Base-by-base conservation (phyloP, 1,140 invertebrate species). In the Wasmannia auropunctata region DNA sequence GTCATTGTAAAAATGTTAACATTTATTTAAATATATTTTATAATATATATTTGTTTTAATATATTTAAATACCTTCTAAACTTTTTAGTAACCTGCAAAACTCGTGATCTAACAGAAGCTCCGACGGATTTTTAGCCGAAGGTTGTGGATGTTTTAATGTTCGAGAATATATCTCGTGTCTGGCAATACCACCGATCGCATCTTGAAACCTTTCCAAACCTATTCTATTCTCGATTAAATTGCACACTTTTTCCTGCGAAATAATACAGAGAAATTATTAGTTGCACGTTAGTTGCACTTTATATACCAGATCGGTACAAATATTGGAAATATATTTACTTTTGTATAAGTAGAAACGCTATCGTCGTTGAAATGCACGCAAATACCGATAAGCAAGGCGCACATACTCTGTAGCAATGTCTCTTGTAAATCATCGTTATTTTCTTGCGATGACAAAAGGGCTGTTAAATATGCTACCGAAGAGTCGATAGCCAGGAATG, bases 101-200 rank as follows among this genome's bases (percentile, higher is more conserved):
- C 94, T 99, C 98, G 94, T 98, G 98, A 94, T 99, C 99, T 72
- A 99, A 96, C 34, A 99, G 95, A 25, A 99, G 95, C 88, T 99
- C 98, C 14, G 95, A 95, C 7, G 98, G 95, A 86, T 97, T 95
- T 93, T 97, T 97, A 16, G 97, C 97, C 49, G 96, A 96, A 5
- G 98, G 96, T 94, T 99, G 98, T 2, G 99, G 99, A 93, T 98
- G 98, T 95, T 99, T 99, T 2, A 98, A 97, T 40, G 99, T 98
- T 93, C 97, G 96, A 43, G 97, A 98, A 95, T 99, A 99, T 43
- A 97, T 96, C 95, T 99, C 99, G 92, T 98, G 98, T 81, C 97
- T 97, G 0, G 97, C 97, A 54, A 99, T 97, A 86, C 98, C 97
- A 67, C 96, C 97, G 67, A 99, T 96, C 92, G 98, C 98, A 89